phyloP scores from a whole-genome alignment of 2,113 vertebrate species.

The Xiphophorus maculatus region DNA sequence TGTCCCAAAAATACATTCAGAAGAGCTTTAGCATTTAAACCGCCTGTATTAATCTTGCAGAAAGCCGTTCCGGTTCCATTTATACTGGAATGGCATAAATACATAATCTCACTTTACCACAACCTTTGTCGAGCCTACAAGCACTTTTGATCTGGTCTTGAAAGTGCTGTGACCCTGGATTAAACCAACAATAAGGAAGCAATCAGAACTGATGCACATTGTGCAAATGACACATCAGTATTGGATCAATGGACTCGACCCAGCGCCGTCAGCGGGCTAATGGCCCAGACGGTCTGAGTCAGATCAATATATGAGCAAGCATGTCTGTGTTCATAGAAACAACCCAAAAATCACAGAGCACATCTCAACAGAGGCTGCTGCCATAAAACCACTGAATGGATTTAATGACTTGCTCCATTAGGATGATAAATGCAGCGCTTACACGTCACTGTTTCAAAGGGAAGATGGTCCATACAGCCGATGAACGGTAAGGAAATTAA shows the following conservation, averaged over 20 bases:
- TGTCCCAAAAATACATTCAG: not conserved
- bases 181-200: conserved; percentile 2
- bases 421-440: not conserved
- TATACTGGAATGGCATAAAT: not conserved
- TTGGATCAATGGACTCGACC: conserved; percentile 54
- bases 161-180: not conserved
- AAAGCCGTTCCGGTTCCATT: not conserved
- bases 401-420: not conserved
- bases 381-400: conserved; percentile 1
- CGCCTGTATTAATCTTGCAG: conserved; percentile 2
- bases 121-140: not conserved
- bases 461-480: not conserved
- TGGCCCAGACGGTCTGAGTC: conserved; percentile 41
- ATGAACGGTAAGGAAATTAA: not conserved
- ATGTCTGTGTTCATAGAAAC: conserved; percentile 25
- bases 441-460: not conserved
- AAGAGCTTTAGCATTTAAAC: conserved; percentile 4
- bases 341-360: conserved; percentile 8
- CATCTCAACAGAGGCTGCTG: not conserved
- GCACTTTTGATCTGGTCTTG: conserved; percentile 16
- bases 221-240: conserved; percentile 48
- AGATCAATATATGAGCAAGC: conserved; percentile 41
- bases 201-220: conserved; percentile 8
- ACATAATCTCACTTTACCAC: not conserved
- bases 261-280: conserved; percentile 57